Evolutionary conservation across 2,797 vertebrate genomes (phyloP).

Genomic region (Ateles fusciceps): DNA sequence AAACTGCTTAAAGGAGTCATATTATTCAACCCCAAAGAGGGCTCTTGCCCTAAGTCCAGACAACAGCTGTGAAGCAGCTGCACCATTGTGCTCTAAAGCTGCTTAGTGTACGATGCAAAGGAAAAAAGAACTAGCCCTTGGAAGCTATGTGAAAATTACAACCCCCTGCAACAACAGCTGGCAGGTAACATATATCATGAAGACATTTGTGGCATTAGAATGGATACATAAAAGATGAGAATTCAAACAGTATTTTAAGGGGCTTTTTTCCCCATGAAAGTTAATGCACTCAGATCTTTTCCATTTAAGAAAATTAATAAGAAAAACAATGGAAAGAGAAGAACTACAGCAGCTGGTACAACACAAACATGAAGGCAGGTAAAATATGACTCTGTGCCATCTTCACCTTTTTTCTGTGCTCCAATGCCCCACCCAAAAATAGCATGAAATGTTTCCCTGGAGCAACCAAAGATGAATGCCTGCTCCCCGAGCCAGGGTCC

Average conservation of each 20-base stretch:
- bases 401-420: neutral
- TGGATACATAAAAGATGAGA: neutral
- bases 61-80: slow-evolving; percentile 66
- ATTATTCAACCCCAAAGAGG: neutral
- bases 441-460: slow-evolving; percentile 6
- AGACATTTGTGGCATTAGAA: neutral
- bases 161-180: slow-evolving; percentile 12
- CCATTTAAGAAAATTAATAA: neutral
- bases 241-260: neutral
- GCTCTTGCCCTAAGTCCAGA: neutral
- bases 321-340: neutral
- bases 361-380: neutral
- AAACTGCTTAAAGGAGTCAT: neutral
- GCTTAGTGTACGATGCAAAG: neutral
- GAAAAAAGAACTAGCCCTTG: neutral
- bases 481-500: slow-evolving; percentile 17
- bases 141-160: neutral
- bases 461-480: slow-evolving; percentile 33
- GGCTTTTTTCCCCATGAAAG: neutral
- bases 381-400: neutral
- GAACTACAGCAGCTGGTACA: neutral
- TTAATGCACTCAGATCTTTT: neutral
- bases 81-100: neutral
- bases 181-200: neutral
- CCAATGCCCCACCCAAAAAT: neutral